Evolutionary conservation across 1,140 invertebrate genomes (phyloP).

Genomic region (Anagrus nilaparvatae): DNA sequence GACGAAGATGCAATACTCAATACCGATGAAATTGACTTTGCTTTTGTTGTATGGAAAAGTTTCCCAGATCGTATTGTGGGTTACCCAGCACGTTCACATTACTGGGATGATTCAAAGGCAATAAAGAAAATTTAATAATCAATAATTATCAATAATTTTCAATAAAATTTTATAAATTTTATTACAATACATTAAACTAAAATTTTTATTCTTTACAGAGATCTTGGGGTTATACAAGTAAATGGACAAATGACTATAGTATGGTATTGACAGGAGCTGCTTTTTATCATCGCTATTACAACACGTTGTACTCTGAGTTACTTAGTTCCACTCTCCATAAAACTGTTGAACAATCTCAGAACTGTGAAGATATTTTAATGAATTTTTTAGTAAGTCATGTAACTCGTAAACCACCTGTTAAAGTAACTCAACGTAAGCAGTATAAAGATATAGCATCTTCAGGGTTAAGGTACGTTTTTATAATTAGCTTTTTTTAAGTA

Average conservation of each 20-base stretch:
- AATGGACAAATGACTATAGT: constrained; percentile 94
- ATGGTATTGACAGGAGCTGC: constrained; percentile 89
- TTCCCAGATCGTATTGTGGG: constrained; percentile 94
- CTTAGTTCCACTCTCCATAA: constrained; percentile 70
- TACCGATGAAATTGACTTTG: constrained; percentile 94
- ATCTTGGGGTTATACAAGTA: constrained; percentile 90
- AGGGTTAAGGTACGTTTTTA: constrained; percentile 43
- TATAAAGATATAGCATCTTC: constrained; percentile 69
- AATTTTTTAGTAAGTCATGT: constrained; percentile 92
- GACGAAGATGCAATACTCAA: constrained; percentile 86
- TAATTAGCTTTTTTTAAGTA: neutral
- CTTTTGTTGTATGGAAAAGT: constrained; percentile 85
- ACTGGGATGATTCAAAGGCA: constrained; percentile 90
- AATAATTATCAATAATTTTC: no score
- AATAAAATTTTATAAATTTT: no score
- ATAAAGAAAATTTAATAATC: no score
- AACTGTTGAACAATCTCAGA: constrained; percentile 81
- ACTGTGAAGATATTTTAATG: constrained; percentile 95
- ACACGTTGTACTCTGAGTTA: constrained; percentile 77
- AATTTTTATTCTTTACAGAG: constrained; percentile 40
- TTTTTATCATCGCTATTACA: constrained; percentile 91
- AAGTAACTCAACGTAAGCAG: constrained; percentile 88
- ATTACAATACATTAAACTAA: no score
- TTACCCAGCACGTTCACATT: constrained; percentile 87
- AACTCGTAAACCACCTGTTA: constrained; percentile 84